Conservation (phyloP, 2,888 invertebrate genomes). For the Folsomia candida region DNA sequence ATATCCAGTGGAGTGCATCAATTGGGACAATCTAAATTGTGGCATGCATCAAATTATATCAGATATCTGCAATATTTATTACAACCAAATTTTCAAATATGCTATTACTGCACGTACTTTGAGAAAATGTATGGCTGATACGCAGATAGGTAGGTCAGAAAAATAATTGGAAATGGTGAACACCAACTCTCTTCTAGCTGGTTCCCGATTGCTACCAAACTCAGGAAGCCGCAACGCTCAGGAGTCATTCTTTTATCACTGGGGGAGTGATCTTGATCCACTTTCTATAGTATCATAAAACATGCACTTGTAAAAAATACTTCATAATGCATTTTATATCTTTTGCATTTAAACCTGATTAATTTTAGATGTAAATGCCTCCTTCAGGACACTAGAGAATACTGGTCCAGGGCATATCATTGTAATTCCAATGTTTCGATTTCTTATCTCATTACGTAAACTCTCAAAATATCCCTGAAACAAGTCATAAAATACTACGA, state of each 20-base stretch:
- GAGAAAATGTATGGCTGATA: constrained; percentile 61
- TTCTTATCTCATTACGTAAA: constrained; percentile 63
- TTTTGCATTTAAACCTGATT: no score
- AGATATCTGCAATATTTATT: neutral
- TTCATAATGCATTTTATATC: no score
- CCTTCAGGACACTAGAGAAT: constrained; percentile 66
- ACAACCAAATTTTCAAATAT: no score
- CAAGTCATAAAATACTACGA: constrained; percentile 11
- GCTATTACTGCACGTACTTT: constrained; percentile 55
- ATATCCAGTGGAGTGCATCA: constrained; percentile 7
- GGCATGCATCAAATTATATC: neutral
- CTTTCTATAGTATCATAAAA: no score
- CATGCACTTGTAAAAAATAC: no score
- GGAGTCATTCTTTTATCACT: constrained; percentile 56
- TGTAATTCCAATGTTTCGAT: constrained; percentile 64
- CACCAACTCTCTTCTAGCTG: constrained; percentile 68
- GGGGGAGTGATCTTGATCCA: constrained; percentile 51
- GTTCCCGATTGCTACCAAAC: constrained; percentile 59
- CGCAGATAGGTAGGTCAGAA: constrained; percentile 61
- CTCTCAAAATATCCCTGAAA: constrained; percentile 70
- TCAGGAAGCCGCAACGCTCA: constrained; percentile 58
- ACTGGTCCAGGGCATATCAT: constrained; percentile 75
- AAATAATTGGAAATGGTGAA: constrained; percentile 63
- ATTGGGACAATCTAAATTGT: constrained; percentile 1
- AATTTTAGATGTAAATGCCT: constrained; percentile 66